A percentile compares a stretch with the other conserved stretches of the same genome.
Evolutionary conservation across 2,888 invertebrate species (phyloP).

Genomic region (Salpingus planirostris): DNA sequence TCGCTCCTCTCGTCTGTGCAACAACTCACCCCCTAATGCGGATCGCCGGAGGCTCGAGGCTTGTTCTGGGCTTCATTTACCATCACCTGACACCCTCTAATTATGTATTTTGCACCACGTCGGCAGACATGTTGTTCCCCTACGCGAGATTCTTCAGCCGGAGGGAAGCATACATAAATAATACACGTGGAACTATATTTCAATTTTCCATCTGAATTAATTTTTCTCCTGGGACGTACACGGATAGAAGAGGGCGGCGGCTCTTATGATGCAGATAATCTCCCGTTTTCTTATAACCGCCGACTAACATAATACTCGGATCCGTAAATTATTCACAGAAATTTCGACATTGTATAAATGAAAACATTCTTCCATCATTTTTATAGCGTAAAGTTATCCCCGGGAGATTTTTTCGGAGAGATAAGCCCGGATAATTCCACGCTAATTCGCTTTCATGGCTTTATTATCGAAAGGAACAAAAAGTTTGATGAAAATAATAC

Average conservation of each 20-base stretch:
- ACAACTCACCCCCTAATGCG: constrained; percentile 23
- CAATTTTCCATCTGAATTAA: constrained; percentile 28
- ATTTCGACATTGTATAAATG: too few species aligned
- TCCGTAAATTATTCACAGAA: too few species aligned
- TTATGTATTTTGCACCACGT: constrained; percentile 37
- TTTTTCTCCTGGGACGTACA: constrained; percentile 24
- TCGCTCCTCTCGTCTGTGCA: constrained; percentile 17
- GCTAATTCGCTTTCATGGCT: too few species aligned
- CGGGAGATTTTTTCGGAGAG: too few species aligned
- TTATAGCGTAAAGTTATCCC: too few species aligned
- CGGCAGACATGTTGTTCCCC: constrained; percentile 29
- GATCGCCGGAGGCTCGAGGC: constrained; percentile 22
- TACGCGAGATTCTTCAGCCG: constrained; percentile 14
- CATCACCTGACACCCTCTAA: constrained; percentile 40
- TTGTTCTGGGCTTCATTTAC: constrained; percentile 32
- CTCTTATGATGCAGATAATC: too few species aligned
- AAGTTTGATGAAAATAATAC: too few species aligned
- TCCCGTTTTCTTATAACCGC: too few species aligned
- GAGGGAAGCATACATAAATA: constrained; percentile 28
- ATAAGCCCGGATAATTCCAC: too few species aligned
- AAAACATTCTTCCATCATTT: too few species aligned
- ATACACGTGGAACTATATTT: constrained; percentile 31
- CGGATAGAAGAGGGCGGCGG: constrained; percentile 13
- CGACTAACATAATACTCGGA: too few species aligned
- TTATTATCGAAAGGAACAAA: too few species aligned